Percentiles rank a stretch among this genome's conserved stretches.
Evolutionary conservation across 2,113 vertebrate species (phyloP).

Genomic region (Mus spicilegus): DNA sequence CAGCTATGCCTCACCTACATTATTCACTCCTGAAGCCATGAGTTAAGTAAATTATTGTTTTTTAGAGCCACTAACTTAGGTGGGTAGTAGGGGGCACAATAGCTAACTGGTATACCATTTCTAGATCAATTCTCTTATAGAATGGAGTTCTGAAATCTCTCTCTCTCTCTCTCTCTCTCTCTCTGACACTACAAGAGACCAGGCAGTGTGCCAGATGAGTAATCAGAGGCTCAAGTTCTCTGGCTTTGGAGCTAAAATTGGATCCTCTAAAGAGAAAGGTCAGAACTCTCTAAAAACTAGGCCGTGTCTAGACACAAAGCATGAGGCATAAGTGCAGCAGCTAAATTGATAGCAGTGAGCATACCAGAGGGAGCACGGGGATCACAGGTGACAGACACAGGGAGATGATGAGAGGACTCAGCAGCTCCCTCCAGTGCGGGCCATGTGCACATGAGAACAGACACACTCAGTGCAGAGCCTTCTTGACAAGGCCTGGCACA

Average conservation of each 20-base stretch:
- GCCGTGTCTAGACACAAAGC: neutral
- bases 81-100: neutral
- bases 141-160: neutral
- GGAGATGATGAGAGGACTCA: neutral
- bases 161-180: neutral
- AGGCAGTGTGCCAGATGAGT: neutral
- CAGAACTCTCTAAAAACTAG: neutral
- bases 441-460: fast-evolving
- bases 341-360: neutral
- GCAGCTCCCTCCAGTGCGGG: neutral
- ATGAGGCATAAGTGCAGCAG: neutral
- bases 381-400: neutral
- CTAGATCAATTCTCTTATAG: neutral
- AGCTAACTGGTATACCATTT: neutral
- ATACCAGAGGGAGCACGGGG: neutral
- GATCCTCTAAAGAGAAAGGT: neutral
- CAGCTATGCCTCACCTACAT: neutral
- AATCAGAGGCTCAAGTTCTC: neutral
- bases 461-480: fast-evolving
- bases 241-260: neutral
- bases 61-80: neutral
- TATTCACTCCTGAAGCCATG: neutral
- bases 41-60: neutral
- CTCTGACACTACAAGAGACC: neutral
- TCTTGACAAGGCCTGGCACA: neutral